phyloP scores from a whole-genome alignment of 2,888 invertebrate species.

The Amblyjoppa proteus region DNA sequence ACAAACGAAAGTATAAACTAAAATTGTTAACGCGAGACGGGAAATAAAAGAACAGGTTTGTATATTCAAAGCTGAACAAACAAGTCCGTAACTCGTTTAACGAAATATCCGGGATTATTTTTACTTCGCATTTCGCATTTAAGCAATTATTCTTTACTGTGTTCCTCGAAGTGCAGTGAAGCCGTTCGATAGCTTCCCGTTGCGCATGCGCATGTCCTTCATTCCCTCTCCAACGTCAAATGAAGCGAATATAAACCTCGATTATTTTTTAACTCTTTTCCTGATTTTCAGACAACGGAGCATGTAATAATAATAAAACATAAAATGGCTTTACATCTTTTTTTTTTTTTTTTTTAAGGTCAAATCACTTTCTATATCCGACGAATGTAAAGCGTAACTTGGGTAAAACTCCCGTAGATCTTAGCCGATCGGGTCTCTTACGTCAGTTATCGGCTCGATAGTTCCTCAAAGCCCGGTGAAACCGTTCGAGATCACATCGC shows the following conservation, averaged over 20 bases:
- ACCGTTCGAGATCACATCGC: conserved; percentile 38
- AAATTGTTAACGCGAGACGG: no score
- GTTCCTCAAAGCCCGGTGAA: conserved; percentile 20
- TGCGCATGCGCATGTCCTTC: no score
- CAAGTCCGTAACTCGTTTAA: no score
- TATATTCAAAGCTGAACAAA: no score
- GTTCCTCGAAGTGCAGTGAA: no score
- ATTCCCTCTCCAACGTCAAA: not conserved
- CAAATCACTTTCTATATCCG: not conserved
- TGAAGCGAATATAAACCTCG: not conserved
- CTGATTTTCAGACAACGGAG: not conserved
- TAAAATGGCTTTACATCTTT: not conserved
- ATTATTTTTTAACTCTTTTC: not conserved
- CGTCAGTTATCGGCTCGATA: conserved; percentile 9
- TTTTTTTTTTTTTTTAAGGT: not conserved
- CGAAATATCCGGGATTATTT: no score
- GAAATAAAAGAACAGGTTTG: no score
- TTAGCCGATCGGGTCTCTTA: not conserved
- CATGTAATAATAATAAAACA: not conserved
- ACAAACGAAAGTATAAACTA: no score
- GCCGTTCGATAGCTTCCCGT: no score
- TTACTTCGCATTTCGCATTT: no score
- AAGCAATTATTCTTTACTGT: no score
- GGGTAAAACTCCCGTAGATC: conserved; percentile 1
- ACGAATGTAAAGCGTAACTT: conserved; percentile 4